phyloP scores from a whole-genome alignment of 2,113 vertebrate species.

The Lates calcarifer region DNA sequence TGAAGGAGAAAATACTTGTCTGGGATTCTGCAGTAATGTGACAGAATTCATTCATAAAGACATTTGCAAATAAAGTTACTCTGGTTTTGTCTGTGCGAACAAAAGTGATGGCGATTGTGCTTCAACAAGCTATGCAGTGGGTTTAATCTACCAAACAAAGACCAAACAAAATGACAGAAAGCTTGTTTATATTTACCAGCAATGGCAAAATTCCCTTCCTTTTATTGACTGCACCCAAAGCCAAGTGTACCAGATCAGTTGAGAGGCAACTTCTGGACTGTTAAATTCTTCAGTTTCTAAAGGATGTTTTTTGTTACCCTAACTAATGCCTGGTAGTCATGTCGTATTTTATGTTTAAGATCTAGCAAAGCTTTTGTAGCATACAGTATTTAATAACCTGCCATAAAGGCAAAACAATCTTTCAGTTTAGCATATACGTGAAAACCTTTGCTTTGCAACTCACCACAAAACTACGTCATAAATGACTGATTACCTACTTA shows the following conservation, averaged over 20 bases:
- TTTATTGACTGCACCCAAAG: background rate
- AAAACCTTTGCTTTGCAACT: background rate
- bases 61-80: background rate
- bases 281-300: background rate
- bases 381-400: background rate
- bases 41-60: no score
- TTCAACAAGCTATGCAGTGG: no score
- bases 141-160: background rate
- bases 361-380: no score
- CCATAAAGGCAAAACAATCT: background rate
- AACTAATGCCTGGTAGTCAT: background rate
- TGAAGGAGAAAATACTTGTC: background rate
- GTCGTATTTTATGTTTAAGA: background rate
- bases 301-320: background rate
- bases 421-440: background rate
- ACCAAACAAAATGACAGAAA: background rate
- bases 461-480: background rate
- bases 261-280: background rate
- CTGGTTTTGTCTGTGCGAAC: background rate
- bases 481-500: background rate
- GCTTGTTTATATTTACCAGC: background rate
- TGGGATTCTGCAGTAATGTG: background rate
- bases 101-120: no score
- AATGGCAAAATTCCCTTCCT: background rate
- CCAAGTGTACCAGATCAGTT: background rate